A percentile compares a stretch with the other conserved stretches of the same genome.
Evolutionary conservation across 2,888 invertebrate species (phyloP).

Genomic region (Matsumyia berberina): DNA sequence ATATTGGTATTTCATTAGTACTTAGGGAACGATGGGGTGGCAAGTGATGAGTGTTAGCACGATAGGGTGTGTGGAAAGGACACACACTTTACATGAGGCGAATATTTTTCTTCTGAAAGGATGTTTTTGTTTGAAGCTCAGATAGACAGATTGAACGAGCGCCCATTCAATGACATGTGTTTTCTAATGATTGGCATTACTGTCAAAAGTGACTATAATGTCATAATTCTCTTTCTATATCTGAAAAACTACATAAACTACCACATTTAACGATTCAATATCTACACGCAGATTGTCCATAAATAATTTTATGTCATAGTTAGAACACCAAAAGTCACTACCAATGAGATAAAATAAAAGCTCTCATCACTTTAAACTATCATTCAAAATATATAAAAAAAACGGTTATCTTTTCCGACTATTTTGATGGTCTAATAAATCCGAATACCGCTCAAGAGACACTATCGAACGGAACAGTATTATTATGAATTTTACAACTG

Average conservation of each 20-base stretch:
- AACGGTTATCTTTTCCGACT: neutral
- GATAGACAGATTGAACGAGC: too few relatives aligned
- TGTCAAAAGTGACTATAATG: too few relatives aligned
- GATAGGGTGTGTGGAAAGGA: too few relatives aligned
- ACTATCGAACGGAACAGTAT: conserved; percentile 11
- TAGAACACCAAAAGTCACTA: neutral
- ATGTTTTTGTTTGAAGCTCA: too few relatives aligned
- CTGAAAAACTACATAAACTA: too few relatives aligned
- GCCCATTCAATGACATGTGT: too few relatives aligned
- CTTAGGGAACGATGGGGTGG: neutral
- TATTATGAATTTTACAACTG: conserved; percentile 8
- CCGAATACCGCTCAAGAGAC: neutral
- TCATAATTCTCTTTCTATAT: too few relatives aligned
- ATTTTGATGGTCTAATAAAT: neutral
- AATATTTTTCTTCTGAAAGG: too few relatives aligned
- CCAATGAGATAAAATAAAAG: neutral
- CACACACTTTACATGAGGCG: too few relatives aligned
- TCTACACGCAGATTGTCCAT: neutral
- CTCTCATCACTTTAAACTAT: neutral
- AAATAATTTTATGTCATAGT: neutral
- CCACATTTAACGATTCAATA: too few relatives aligned
- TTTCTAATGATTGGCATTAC: too few relatives aligned
- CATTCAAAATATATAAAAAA: neutral
- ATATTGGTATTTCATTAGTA: conserved; percentile 42
- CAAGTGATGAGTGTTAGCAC: neutral